Base-by-base conservation (phyloP, 1,140 invertebrate genomes). In the Drosophila nannoptera region DNA sequence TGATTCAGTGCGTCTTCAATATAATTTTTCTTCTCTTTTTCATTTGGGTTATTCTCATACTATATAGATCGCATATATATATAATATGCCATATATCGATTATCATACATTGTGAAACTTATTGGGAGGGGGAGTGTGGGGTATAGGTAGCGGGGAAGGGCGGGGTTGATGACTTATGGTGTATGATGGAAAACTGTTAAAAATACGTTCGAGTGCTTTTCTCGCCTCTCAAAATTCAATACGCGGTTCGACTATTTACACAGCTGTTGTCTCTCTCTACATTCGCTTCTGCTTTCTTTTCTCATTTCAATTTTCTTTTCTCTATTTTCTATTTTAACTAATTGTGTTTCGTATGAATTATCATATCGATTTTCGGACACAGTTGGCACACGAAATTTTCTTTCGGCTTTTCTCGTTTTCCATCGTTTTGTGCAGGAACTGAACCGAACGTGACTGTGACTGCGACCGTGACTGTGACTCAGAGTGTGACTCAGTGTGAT, bases 1-100 rank as follows among this genome's bases (percentile, higher is more conserved):
- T 87, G 74, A 87, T 87, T 87, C 84, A 87, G 84, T 87, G 84
- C 84, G 84, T 87, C 76, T 77, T 87, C 77, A 87, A 77, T 66
- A 83, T 61, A 77, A 43, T 12, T 70, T 58, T 68, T 70, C 48
- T 58, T 78, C 54, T 59, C 59, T 75, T 64, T 59, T 53, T 67
- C 22, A 22, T 22, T 22, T 22, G 22, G 22, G 22, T 22, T 22
- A 22, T 22, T 58, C 61, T 72, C 50, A 48, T 70, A 35, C 45
- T 73, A 54, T 69, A 75, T 64, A 63, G 58, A 64, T 64, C 48
- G 22, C 22, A 22, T 69, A 77, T 48, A 33, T 80, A 76, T 69
- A 72, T 72, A 42, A 43, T 43, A 43, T 43, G n/a, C 2, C 14
- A 7, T 43, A 7, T 7, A 43, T 43, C 1, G 74, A 70, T 77